These are phyloP conservation scores for Naja naja DNA, from an alignment of 2,113 vertebrate genomes.

Conservation along the genomic window DNA sequence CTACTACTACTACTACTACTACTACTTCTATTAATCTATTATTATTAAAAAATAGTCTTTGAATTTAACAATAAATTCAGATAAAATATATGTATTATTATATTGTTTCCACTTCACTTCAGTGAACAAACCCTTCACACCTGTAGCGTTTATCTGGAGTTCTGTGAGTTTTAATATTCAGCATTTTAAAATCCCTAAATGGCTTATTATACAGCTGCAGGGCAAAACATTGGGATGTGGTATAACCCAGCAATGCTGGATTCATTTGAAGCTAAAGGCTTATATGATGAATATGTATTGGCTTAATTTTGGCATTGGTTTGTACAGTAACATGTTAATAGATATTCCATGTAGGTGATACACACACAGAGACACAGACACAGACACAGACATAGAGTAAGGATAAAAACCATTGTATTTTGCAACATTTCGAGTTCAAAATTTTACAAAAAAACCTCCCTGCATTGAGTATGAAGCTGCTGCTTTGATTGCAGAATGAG, in stretches of 20 bases:
- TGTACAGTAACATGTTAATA: conserved; percentile 14
- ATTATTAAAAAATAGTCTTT: neutral
- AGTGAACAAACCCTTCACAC: conserved; percentile 14
- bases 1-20: neutral
- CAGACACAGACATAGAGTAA: too few relatives aligned
- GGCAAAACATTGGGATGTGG: conserved; percentile 40
- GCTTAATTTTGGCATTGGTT: neutral
- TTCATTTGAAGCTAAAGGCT: conserved; percentile 31
- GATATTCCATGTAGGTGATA: neutral
- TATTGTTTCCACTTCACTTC: conserved; percentile 17
- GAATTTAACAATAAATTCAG: conserved; percentile 12
- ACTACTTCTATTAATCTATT: neutral
- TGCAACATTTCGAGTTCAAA: too few relatives aligned
- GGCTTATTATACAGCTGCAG: conserved; percentile 47
- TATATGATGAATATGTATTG: conserved; percentile 25
- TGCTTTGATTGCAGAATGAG: neutral
- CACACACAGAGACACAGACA: too few relatives aligned
- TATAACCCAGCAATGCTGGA: conserved; percentile 24
- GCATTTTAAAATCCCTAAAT: conserved; percentile 36
- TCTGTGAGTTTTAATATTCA: conserved; percentile 39
- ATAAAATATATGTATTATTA: conserved; percentile 26
- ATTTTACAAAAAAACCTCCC: too few relatives aligned
- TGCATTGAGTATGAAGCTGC: too few relatives aligned
- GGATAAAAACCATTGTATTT: too few relatives aligned
- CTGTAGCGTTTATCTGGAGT: conserved; percentile 43